Evolutionary conservation across 1,140 invertebrate species (phyloP).

Genomic region (Gyrodactylus salaris): DNA sequence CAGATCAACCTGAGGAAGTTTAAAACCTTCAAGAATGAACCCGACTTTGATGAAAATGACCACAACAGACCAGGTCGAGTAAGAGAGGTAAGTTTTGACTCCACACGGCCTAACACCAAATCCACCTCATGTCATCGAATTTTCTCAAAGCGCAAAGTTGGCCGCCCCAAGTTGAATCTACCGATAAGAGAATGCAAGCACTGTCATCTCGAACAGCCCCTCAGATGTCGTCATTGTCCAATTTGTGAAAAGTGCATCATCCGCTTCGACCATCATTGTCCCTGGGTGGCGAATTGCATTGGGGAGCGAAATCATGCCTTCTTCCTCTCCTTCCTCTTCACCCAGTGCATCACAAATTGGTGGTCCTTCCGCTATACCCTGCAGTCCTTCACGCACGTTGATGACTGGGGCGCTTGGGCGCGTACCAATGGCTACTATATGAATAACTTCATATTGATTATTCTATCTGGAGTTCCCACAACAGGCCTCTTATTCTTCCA

Average conservation of each 20-base stretch:
- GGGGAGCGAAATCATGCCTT: conserved; percentile 19
- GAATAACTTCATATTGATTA: conserved; percentile 13
- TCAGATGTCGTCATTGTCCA: conserved; percentile 18
- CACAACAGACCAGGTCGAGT: no score
- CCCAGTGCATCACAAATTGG: conserved; percentile 12
- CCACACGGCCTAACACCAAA: neutral
- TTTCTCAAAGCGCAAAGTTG: neutral
- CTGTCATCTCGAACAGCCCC: conserved; percentile 15
- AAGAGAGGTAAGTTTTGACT: no score
- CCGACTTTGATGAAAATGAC: neutral
- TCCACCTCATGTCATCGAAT: neutral
- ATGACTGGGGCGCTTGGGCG: conserved; percentile 13
- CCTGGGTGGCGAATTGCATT: conserved; percentile 19
- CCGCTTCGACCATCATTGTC: conserved; percentile 21
- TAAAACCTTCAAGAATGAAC: neutral
- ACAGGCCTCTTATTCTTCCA: conserved; percentile 15
- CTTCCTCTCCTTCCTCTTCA: conserved; percentile 17
- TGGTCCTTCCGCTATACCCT: conserved; percentile 13
- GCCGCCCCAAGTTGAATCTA: neutral
- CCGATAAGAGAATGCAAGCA: neutral
- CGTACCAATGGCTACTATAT: conserved; percentile 8
- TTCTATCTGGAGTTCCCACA: conserved; percentile 13
- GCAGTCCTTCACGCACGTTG: conserved; percentile 10
- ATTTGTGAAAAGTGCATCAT: conserved; percentile 18
- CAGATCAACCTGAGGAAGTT: neutral